A percentile compares a stretch with the other conserved stretches of the same genome.
Evolutionary conservation across 1,140 invertebrate genomes (phyloP).

Genomic region (Cydia splendana): DNA sequence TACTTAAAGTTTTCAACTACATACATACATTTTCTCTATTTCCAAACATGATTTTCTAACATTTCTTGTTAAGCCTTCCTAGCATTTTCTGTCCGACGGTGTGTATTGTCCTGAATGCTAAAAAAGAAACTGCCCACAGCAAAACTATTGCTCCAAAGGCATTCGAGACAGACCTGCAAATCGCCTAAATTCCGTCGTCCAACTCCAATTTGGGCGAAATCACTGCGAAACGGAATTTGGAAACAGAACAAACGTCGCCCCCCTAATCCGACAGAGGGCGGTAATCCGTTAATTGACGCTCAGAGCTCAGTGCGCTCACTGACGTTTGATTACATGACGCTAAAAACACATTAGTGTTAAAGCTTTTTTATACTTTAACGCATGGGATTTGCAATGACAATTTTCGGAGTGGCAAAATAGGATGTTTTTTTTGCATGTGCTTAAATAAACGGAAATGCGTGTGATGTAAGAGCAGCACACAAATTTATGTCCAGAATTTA

Average conservation of each 20-base stretch:
- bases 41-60: too few relatives aligned
- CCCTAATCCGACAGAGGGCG: conserved; percentile 31
- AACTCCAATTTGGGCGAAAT: conserved; percentile 16
- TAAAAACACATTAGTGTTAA: conserved; percentile 20
- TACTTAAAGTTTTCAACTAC: too few relatives aligned
- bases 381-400: not conserved
- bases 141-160: not conserved
- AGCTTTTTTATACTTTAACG: conserved; percentile 13
- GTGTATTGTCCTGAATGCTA: not conserved
- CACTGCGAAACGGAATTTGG: conserved; percentile 24
- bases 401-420: too few relatives aligned
- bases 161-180: conserved; percentile 3
- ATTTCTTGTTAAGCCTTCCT: too few relatives aligned
- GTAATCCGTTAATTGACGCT: conserved; percentile 31
- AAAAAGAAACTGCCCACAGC: not conserved
- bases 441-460: too few relatives aligned
- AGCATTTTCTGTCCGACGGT: too few relatives aligned
- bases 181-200: not conserved
- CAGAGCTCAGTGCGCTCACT: conserved; percentile 9
- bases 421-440: too few relatives aligned
- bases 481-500: too few relatives aligned
- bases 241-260: conserved; percentile 32
- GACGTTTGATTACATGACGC: conserved; percentile 26
- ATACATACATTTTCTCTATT: too few relatives aligned
- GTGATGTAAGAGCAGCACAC: too few relatives aligned